Evolutionary conservation across 2,888 invertebrate genomes (phyloP).

Genomic region (Branchipolynoe longqiensis): DNA sequence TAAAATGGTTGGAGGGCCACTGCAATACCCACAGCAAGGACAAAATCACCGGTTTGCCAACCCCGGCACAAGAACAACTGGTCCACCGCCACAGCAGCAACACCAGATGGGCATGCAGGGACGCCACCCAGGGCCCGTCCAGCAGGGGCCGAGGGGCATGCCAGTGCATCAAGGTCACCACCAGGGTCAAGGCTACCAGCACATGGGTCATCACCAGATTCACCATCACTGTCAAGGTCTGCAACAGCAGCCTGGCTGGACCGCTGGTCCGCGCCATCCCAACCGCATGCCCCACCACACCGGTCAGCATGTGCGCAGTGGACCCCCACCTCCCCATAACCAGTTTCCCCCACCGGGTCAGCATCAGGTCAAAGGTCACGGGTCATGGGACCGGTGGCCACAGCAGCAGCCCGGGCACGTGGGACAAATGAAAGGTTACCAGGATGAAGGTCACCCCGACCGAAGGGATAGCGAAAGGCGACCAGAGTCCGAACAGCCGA

Average conservation of each 20-base stretch:
- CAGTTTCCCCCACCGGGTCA: background rate
- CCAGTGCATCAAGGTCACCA: conserved; percentile 20
- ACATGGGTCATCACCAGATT: background rate
- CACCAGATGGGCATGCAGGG: background rate
- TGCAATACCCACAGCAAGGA: conserved; percentile 1
- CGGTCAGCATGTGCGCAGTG: conserved; percentile 10
- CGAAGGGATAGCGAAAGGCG: background rate
- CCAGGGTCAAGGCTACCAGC: conserved; percentile 49
- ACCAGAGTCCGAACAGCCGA: background rate
- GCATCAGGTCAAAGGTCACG: conserved; percentile 17
- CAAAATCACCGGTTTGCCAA: background rate
- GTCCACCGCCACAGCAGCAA: background rate
- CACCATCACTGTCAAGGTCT: conserved; percentile 41
- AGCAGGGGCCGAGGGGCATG: background rate
- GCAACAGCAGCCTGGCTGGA: conserved; percentile 41
- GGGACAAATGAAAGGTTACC: background rate
- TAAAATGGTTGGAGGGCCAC: conserved; percentile 2
- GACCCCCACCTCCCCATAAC: conserved; percentile 19
- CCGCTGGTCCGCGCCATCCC: conserved; percentile 12
- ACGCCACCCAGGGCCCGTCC: conserved; percentile 30
- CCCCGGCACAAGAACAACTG: conserved; percentile 3
- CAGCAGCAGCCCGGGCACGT: background rate
- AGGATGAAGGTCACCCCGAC: conserved; percentile 5
- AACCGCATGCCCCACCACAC: conserved; percentile 39
- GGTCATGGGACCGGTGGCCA: conserved; percentile 24